Base-by-base conservation (phyloP, 1,140 invertebrate species). In the Lepidurus couesii region DNA sequence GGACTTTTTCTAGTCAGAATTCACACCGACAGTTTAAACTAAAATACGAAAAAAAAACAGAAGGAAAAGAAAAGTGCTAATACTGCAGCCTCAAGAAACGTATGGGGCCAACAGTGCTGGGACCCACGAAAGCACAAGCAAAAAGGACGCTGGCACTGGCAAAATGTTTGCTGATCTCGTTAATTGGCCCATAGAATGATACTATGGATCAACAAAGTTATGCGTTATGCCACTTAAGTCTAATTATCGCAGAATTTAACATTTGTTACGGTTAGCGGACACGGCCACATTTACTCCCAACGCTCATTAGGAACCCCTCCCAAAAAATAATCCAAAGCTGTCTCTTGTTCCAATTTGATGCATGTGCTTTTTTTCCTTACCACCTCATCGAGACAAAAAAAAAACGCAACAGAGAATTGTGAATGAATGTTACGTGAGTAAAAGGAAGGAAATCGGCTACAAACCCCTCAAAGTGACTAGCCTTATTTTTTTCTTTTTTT, bases 401-500 rank as follows among this genome's bases (percentile, higher is more conserved):
- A 65, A 2, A 7, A 34, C 34, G 4, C 34, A 34, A 34, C 34
- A 34, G 34, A 34, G 34, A 34, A 34, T 34, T 34, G 34, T 34
- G 34, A 34, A 34, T 65, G 53, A 21, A 65, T 65, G 16, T 65
- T 65, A 34, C 34, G 34, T 7, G 21, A 65, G 21, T 65, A 65
- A 65, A 65, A 65, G 53, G 6, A 65, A 65, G 53, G 53, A 65
- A 65, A n/a, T 65, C 8, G 16, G 53, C 53, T 65, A 65, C 53
- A 65, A 65, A 65, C 21, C 53, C 53, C 1, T 13, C 16, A 3
- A 47, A 7, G 53, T 65, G 53, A 65, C 53, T 65, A 65, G 53
- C 53, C 53, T 65, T 65, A 65, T 65, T 65, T 65, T 65, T 65
- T 65, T 65, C 21, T 65, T 65, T 65, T 65, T 21, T 65, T 65